Conservation (phyloP, 1,140 invertebrate species). For the Pseudomyrmex sp. region DNA sequence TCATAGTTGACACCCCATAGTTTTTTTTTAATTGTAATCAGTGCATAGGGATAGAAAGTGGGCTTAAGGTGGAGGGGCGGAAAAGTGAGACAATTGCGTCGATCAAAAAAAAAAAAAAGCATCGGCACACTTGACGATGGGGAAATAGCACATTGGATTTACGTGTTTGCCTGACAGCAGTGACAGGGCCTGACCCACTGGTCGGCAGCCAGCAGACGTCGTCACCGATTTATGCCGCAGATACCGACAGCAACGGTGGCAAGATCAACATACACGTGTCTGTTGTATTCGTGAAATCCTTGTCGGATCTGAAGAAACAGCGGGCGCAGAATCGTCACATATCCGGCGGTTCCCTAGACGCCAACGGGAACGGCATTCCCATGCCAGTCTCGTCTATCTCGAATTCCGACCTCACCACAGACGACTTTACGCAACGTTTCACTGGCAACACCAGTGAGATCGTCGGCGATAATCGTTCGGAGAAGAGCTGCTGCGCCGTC, state of each 20-base stretch:
- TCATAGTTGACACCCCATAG: slow-evolving; percentile 56
- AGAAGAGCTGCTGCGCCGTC: slow-evolving; percentile 87
- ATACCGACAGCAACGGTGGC: slow-evolving; percentile 92
- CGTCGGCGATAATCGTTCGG: slow-evolving; percentile 87
- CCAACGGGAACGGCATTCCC: slow-evolving; percentile 84
- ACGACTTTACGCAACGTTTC: slow-evolving; percentile 86
- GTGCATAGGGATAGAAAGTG: slow-evolving; percentile 60
- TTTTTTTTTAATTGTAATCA: slow-evolving; percentile 43
- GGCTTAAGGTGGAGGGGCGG: slow-evolving; percentile 66
- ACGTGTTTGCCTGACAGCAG: slow-evolving; percentile 82
- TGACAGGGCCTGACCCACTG: slow-evolving; percentile 79
- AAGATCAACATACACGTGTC: slow-evolving; percentile 95
- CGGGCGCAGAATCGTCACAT: slow-evolving; percentile 92
- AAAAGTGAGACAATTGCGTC: slow-evolving; percentile 55
- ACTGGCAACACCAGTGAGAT: slow-evolving; percentile 89
- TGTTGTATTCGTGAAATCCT: slow-evolving; percentile 90
- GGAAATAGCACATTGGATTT: slow-evolving; percentile 77
- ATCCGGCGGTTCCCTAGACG: slow-evolving; percentile 81
- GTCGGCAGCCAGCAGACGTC: slow-evolving; percentile 82
- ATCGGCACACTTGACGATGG: slow-evolving; percentile 34
- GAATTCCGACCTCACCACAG: slow-evolving; percentile 80
- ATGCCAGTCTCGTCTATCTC: slow-evolving; percentile 83
- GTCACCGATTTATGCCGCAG: slow-evolving; percentile 83
- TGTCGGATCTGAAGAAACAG: slow-evolving; percentile 96
- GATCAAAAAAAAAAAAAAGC: slow-evolving; percentile 41